A percentile compares a stretch with the other conserved stretches of the same genome.
Conservation (phyloP, 2,888 invertebrate genomes). For the Rugalucina vietnamica region DNA sequence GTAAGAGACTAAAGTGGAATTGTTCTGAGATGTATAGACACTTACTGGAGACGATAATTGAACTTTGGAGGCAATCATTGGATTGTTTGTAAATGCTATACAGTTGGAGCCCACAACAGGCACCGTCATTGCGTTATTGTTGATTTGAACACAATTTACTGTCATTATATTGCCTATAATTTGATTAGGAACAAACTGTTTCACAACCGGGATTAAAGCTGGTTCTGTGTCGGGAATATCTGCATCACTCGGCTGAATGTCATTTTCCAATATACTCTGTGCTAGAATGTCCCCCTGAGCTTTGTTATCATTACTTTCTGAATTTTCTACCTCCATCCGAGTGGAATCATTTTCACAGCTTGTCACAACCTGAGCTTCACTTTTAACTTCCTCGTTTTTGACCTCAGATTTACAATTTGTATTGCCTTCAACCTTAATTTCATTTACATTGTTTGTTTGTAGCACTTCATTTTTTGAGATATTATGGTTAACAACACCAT, state of each 20-base stretch:
- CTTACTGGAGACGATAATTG: conserved; percentile 55
- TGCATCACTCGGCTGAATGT: conserved; percentile 59
- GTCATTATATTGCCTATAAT: conserved; percentile 62
- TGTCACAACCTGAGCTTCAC: too few species aligned
- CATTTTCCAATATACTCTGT: conserved; percentile 56
- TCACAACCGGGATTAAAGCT: conserved; percentile 54
- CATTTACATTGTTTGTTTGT: conserved; percentile 21
- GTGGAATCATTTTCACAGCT: background rate
- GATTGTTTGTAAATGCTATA: conserved; percentile 57
- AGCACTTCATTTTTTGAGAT: conserved; percentile 42
- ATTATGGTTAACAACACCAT: conserved; percentile 74
- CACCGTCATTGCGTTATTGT: conserved; percentile 49
- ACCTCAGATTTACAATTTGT: conserved; percentile 24
- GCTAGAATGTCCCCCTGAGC: conserved; percentile 55
- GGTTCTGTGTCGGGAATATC: conserved; percentile 57
- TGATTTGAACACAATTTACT: conserved; percentile 51
- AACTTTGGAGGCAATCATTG: conserved; percentile 55
- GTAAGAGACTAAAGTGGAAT: conserved; percentile 75
- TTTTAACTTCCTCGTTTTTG: conserved; percentile 8
- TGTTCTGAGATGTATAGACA: conserved; percentile 69
- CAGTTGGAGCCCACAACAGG: conserved; percentile 30
- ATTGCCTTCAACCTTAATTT: conserved; percentile 18
- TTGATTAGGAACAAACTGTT: conserved; percentile 58
- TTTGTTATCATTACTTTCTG: conserved; percentile 38
- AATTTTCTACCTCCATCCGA: conserved; percentile 27